A percentile compares a stretch with the other conserved stretches of the same genome.
Conservation (phyloP, 2,797 vertebrate species). For the Lycodopsis pacificus region DNA sequence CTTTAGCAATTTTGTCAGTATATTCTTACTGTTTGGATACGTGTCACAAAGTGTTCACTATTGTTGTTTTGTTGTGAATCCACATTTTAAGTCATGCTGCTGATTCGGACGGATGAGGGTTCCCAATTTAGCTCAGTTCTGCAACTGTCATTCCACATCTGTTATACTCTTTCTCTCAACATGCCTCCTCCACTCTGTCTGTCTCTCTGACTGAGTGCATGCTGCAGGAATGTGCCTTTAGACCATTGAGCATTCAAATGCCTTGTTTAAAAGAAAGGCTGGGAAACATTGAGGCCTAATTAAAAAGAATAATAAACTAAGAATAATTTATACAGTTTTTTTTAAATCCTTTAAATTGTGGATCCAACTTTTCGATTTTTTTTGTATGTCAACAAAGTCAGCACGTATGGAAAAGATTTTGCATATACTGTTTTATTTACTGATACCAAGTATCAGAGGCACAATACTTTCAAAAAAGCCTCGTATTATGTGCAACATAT, state of each 20-base stretch:
- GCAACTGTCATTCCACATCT: conserved; percentile 38
- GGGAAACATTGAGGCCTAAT: background rate
- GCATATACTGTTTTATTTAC: background rate
- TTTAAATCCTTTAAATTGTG: background rate
- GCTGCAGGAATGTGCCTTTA: conserved; percentile 6
- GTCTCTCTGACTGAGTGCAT: background rate
- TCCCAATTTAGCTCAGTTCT: conserved; percentile 43
- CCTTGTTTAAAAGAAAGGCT: background rate
- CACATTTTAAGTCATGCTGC: conserved; percentile 28
- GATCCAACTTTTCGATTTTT: background rate
- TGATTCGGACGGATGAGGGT: background rate
- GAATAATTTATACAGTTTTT: background rate
- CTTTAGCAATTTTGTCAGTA: background rate
- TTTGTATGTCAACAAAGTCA: background rate
- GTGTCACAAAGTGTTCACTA: background rate
- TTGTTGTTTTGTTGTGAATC: conserved; percentile 6
- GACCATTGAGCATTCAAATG: background rate
- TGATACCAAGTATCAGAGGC: conserved; percentile 5
- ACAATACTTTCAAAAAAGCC: conserved; percentile 24
- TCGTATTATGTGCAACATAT: conserved; percentile 53
- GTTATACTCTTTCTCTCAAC: conserved; percentile 12
- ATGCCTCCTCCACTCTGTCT: conserved; percentile 13
- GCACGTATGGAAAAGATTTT: background rate
- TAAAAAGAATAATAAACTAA: background rate
- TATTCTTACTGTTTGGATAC: background rate